Conservation (phyloP, 2,113 vertebrate species). For the Cathartes aura region DNA sequence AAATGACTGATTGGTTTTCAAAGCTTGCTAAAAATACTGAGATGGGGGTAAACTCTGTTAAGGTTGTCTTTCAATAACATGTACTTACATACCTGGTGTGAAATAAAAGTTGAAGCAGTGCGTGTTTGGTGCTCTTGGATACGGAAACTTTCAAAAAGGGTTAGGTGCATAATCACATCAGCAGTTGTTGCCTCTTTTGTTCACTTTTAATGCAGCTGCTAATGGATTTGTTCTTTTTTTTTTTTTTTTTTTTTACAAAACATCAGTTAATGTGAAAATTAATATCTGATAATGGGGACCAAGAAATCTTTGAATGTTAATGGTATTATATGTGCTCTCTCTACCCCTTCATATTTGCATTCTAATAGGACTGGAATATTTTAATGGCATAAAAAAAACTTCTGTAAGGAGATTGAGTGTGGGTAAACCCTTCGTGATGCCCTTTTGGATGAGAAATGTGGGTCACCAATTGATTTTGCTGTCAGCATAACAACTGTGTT, state of each 20-base stretch:
- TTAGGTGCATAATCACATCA: conserved; percentile 1
- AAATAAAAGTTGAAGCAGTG: neutral
- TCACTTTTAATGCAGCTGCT: conserved; percentile 33
- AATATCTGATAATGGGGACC: conserved; percentile 55
- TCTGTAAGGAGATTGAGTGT: neutral
- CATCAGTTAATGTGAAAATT: conserved; percentile 56
- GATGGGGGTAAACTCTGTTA: neutral
- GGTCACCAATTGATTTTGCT: neutral
- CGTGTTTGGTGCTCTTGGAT: neutral
- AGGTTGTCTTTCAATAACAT: neutral
- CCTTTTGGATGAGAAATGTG: neutral
- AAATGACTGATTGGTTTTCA: neutral
- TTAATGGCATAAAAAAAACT: neutral
- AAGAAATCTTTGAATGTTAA: conserved; percentile 56
- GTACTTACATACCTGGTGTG: neutral
- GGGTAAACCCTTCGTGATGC: neutral
- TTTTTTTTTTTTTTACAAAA: neutral
- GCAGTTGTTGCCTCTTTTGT: conserved; percentile 35
- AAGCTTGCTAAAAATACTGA: neutral
- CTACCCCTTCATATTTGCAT: conserved; percentile 55
- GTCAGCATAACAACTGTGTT: neutral
- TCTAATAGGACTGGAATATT: conserved; percentile 49
- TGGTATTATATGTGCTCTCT: conserved; percentile 23
- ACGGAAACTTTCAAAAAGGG: neutral
- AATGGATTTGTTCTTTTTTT: neutral